Percentiles rank a stretch among this genome's conserved stretches.
Evolutionary conservation across 2,888 invertebrate species (phyloP).

Genomic region (Drosophila silvestris): DNA sequence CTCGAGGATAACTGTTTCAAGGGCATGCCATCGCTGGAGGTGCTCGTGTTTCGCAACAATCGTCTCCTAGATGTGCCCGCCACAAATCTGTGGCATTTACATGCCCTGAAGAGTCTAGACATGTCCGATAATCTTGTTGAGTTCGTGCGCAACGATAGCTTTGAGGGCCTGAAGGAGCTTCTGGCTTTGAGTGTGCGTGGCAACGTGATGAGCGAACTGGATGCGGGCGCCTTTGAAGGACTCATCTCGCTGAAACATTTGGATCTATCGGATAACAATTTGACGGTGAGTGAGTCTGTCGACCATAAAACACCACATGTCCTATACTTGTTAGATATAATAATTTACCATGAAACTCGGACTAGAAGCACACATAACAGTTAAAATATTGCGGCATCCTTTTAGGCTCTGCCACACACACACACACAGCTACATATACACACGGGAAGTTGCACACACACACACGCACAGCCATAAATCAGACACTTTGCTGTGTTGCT

Average conservation of each 20-base stretch:
- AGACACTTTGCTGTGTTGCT: slow-evolving; percentile 71
- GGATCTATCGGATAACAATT: slow-evolving; percentile 93
- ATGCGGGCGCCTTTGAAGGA: slow-evolving; percentile 91
- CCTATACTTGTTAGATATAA: slow-evolving; percentile 54
- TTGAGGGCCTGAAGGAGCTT: slow-evolving; percentile 90
- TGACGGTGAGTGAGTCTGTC: slow-evolving; percentile 87
- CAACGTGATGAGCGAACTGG: slow-evolving; percentile 91
- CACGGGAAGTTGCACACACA: slow-evolving; percentile 5
- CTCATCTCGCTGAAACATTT: slow-evolving; percentile 90
- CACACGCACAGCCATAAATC: slow-evolving; percentile 52
- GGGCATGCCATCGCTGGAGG: slow-evolving; percentile 89
- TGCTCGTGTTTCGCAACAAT: slow-evolving; percentile 91
- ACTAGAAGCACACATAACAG: slow-evolving; percentile 22
- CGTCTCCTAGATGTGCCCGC: slow-evolving; percentile 92
- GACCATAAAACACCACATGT: slow-evolving; percentile 37
- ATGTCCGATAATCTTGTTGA: slow-evolving; percentile 92
- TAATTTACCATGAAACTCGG: slow-evolving; percentile 49
- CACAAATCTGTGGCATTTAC: slow-evolving; percentile 88
- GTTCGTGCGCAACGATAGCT: slow-evolving; percentile 89
- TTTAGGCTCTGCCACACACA: slow-evolving; percentile 18
- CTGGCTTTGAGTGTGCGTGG: slow-evolving; percentile 90
- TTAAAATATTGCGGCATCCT: slow-evolving; percentile 51
- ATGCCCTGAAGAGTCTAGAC: slow-evolving; percentile 90
- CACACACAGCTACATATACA: neutral
- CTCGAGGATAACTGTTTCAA: slow-evolving; percentile 90